Conservation (phyloP, 2,888 invertebrate species). For the Taenaris catops region DNA sequence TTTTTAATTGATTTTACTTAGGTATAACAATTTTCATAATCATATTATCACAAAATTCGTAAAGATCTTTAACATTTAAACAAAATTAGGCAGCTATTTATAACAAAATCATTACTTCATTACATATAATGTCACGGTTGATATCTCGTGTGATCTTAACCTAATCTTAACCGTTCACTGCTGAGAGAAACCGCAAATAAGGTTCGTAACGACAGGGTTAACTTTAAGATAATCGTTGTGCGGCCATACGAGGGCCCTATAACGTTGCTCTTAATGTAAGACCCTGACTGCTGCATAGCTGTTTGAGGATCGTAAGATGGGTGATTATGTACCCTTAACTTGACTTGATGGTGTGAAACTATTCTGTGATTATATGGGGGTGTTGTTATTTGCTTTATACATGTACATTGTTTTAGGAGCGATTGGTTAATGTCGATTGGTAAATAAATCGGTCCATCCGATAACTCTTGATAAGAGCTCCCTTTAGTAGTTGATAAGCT, state of each 20-base stretch:
- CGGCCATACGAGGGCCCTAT: slow-evolving; percentile 48
- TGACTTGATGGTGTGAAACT: slow-evolving; percentile 21
- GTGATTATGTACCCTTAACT: slow-evolving; percentile 40
- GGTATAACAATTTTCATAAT: no score
- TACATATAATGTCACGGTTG: no score
- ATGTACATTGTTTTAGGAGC: background rate
- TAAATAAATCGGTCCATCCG: no score
- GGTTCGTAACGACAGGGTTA: slow-evolving; percentile 65
- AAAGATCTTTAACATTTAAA: no score
- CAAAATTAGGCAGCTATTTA: no score
- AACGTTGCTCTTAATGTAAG: slow-evolving; percentile 61
- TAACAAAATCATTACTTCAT: no score
- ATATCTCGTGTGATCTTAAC: slow-evolving; percentile 16
- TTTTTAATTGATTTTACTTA: no score
- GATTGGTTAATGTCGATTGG: no score
- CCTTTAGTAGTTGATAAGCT: no score
- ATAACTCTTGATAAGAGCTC: no score
- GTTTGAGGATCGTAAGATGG: slow-evolving; percentile 41
- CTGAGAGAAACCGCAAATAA: slow-evolving; percentile 59
- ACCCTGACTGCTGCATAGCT: slow-evolving; percentile 45
- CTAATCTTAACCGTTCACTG: slow-evolving; percentile 21
- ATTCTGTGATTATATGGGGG: slow-evolving; percentile 18
- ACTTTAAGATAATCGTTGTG: slow-evolving; percentile 66
- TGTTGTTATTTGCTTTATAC: slow-evolving; percentile 9
- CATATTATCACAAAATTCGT: no score